Base-by-base conservation (phyloP, 2,113 vertebrate species). In the Damaliscus lunatus region DNA sequence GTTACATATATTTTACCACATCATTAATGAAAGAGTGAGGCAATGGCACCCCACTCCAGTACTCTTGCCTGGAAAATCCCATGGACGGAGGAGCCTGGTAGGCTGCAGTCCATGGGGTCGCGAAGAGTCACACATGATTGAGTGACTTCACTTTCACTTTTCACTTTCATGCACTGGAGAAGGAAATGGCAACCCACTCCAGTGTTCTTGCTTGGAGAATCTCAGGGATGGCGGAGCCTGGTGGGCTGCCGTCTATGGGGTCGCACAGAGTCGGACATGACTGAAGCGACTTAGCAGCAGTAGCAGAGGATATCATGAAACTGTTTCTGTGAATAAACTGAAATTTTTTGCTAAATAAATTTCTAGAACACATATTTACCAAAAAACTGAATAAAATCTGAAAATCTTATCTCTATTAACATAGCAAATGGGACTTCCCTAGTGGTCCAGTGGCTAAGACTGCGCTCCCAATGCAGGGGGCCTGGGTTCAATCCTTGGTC, bases 381-480 rank as follows among this genome's bases (percentile, higher is more conserved):
- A 21, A 64, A 88, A 81, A 88, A 64, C 92, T 82, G 29, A 82
- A 60, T n/a, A 82, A 55, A 81, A 85, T 78, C 67, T 50, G 16
- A 55, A 94, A 55, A 48, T 86, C 10, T 82, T 67, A 9, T 33
- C 84, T 36, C 21, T 33, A 96, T 59, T 60, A 67, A 57, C 57
- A 62, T 60, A 81, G 17, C n/a, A 89, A 43, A 74, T 25, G 36
- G 11, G 36, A 74, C 19, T 74, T 74, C 36, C 11, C 71, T 74
- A 36, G 23, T 25, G 71, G 19, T 74, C 71, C 71, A 74, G 71
- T 74, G 71, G 71, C 71, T 74, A 74, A 74, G 36, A 74, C 11
- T 43, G 19, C 0, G 3, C 36, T 74, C 36, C 71, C 21, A 74
- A 25, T 25, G 71, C 21, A 74, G 71, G 71, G 36, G 71, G 21